Base-by-base conservation (phyloP, 64 coral and sea anemone species). In the Montipora capricornis region DNA sequence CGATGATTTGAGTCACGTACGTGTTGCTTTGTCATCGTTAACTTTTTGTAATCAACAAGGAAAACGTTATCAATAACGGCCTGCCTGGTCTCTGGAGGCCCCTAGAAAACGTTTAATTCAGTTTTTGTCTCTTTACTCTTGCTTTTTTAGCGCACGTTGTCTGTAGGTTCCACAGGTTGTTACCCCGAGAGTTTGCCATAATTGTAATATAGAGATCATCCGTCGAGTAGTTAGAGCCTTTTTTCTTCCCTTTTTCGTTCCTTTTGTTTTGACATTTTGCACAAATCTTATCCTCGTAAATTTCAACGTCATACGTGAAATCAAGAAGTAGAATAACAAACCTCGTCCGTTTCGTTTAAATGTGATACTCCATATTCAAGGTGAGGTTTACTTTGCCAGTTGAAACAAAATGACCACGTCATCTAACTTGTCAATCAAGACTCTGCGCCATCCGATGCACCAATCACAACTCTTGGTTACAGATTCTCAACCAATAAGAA, bases 121-220 rank as follows among this genome's bases (percentile, higher is more conserved):
- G 37, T 37, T 37, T 37, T 37, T 37, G 37, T 37, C 37, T 37
- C 37, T 37, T 37, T 37, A 37, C 37, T 37, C 37, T 37, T 37
- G 37, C 37, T 37, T 37, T 1, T 37, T 37, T 37, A 37, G 37
- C 37, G 2, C 37, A 37, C 37, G 1, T 37, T 37, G 37, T 37
- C 37, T 37, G 37, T 37, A 37, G 37, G 37, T 37, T 37, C 37
- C 37, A 37, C 37, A 37, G 37, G 37, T 37, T 37, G 37, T 37
- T 37, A 37, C 37, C 37, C 37, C 37, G 37, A 37, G 37, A 37
- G 37, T 84, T 68, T 68, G 29, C 59, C 14, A 84, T 68, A 26
- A 84, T 68, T 62, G 81, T 84, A 58, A 84, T 10, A 48, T 45
- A 19, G 47, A 47, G 68, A 26, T 62, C n/a, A 61, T 62, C 47